These are phyloP conservation scores for Vicugna pacos DNA, from an alignment of 2,113 vertebrate genomes.

Conservation along the genomic window DNA sequence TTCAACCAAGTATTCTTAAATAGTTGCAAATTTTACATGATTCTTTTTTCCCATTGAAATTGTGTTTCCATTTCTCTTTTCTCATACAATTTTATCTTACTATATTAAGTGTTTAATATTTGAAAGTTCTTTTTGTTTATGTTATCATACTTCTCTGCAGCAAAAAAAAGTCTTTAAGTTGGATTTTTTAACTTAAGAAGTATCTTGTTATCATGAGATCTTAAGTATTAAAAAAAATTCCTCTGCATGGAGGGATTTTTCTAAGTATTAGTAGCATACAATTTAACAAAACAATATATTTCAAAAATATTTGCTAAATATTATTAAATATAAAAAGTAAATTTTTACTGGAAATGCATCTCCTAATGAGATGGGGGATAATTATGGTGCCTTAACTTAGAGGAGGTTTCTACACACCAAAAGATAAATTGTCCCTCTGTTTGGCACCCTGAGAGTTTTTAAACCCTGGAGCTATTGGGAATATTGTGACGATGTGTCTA, in stretches of 20 bases:
- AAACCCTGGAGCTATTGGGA: neutral
- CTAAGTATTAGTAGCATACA: neutral
- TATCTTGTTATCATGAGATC: neutral
- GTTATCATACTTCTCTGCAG: constrained; percentile 3
- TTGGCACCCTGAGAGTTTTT: neutral
- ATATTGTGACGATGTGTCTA: neutral
- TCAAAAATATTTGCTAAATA: constrained; percentile 44
- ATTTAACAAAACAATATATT: constrained; percentile 53
- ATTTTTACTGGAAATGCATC: neutral
- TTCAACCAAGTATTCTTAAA: constrained; percentile 36
- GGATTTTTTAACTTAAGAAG: constrained; percentile 48
- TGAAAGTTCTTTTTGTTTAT: constrained; percentile 25
- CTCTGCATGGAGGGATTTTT: neutral
- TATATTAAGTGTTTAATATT: constrained; percentile 39
- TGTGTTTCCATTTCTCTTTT: neutral
- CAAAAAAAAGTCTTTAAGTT: neutral
- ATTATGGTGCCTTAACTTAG: neutral
- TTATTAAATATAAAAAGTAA: constrained; percentile 50
- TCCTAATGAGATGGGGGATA: neutral
- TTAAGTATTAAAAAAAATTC: neutral
- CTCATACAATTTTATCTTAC: constrained; percentile 16
- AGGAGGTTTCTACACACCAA: neutral
- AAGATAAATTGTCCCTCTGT: neutral
- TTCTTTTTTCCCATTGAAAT: constrained; percentile 10
- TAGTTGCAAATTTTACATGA: constrained; percentile 25